These are phyloP conservation scores for Jordanella pulchra DNA, from an alignment of 2,797 vertebrate genomes.

Conservation along the genomic window DNA sequence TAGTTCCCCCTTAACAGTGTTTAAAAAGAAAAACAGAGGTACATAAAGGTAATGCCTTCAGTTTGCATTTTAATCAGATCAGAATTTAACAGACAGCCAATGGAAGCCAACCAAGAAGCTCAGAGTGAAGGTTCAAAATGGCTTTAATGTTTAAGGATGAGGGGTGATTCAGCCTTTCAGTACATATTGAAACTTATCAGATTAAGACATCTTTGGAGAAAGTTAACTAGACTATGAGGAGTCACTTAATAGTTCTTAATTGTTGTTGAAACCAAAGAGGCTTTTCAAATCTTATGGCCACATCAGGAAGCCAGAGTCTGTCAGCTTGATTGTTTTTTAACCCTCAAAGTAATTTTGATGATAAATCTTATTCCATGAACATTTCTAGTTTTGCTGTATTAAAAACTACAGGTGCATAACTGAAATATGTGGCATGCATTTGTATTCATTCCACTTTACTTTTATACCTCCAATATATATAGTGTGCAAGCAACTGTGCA, in stretches of 20 bases:
- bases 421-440: not conserved
- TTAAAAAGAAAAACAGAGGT: not conserved
- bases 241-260: not conserved
- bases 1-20: slow-evolving; percentile 13
- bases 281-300: not conserved
- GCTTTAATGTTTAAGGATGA: not conserved
- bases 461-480: not conserved
- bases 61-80: slow-evolving; percentile 25
- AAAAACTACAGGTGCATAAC: not conserved
- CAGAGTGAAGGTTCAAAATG: slow-evolving; percentile 4
- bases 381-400: too few relatives aligned
- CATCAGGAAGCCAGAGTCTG: not conserved
- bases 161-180: not conserved
- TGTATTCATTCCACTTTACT: not conserved
- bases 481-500: not conserved
- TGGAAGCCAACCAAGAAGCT: slow-evolving; percentile 6
- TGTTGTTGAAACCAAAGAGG: not conserved
- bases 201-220: not conserved
- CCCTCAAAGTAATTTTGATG: too few relatives aligned
- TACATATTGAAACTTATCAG: not conserved
- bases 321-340: not conserved
- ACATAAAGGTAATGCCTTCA: not conserved
- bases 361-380: too few relatives aligned
- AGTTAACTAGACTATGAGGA: not conserved
- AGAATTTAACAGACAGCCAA: slow-evolving; percentile 11